Evolutionary conservation across 2,888 invertebrate species (phyloP), one percentile per base, ranked within the genome.

Genomic region (Colostygia pectinataria): DNA sequence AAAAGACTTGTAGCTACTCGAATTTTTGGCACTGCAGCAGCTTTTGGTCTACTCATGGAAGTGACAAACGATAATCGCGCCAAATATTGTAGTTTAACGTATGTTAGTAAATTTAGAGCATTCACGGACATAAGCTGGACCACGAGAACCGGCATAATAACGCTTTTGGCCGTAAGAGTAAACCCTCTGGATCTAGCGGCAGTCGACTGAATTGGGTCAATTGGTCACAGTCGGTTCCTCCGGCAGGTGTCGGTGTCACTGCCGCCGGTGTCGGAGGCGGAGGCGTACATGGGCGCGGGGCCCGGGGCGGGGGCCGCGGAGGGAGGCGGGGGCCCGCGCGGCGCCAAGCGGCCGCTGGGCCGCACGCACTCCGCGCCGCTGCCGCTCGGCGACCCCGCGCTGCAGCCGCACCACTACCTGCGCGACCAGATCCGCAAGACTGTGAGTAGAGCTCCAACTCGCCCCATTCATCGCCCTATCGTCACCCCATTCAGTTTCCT

Each of bases 361-460:
- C 94, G 98, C 74, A 98, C 98, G 49, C 98, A 98, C 87, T 98
- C 98, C 33, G 98, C 98, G 50, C 57, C 92, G 71, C 70, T 91
- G 84, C 69, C 93, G 41, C 90, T 98, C 45, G 97, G 97, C 0
- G 97, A 97, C 87, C 97, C 97, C 14, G 94, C 96, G 92, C 92
- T 97, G 66, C 65, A 90, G 84, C 70, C 93, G 53, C 93, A 93
- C 67, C 92, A 93, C 79, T 91, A 93, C 76, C 91, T 78, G 20
- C 93, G 95, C 31, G 94, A 97, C 86, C 97, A 97, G 84, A 96
- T 97, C 61, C 92, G 97, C 25, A 96, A 97, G 77, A 96, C 97
- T 9, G 96, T 87, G 63, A 53, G 57, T 46, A 14, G 7, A 2
- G 3, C 6, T 6, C 20, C 20, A 2, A 2, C 1, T 6, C 18